phyloP scores from a whole-genome alignment of 2,888 invertebrate species.

The Aleiodes alternator region DNA sequence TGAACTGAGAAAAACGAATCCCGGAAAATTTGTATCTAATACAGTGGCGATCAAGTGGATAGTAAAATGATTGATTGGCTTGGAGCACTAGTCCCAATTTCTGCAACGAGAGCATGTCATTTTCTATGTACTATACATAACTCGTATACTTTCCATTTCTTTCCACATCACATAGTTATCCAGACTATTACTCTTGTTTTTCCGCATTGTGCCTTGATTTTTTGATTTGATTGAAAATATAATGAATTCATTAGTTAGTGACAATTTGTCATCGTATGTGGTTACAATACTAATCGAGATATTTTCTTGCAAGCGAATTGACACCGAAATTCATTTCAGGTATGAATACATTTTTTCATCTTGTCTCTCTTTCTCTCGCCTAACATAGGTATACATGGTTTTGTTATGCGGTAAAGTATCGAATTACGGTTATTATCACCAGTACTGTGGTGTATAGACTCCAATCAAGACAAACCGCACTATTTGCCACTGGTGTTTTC shows the following conservation, averaged over 20 bases:
- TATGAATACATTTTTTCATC: no score
- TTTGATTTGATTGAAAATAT: background rate
- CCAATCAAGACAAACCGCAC: slow-evolving; percentile 40
- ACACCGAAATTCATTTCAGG: no score
- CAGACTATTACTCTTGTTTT: background rate
- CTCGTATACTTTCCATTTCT: slow-evolving; percentile 24
- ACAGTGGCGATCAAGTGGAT: no score
- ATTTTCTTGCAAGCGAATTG: no score
- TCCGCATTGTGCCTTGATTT: background rate
- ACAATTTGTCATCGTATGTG: no score
- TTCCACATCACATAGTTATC: background rate
- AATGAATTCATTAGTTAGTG: no score
- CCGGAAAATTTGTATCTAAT: background rate
- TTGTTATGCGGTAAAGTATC: slow-evolving; percentile 9
- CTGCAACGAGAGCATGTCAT: slow-evolving; percentile 31
- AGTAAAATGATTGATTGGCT: slow-evolving; percentile 1
- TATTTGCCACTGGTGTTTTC: slow-evolving; percentile 46
- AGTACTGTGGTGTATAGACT: slow-evolving; percentile 15
- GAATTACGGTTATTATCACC: slow-evolving; percentile 46
- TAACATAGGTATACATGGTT: slow-evolving; percentile 25
- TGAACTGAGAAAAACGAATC: background rate
- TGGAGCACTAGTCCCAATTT: slow-evolving; percentile 21
- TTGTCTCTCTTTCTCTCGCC: background rate
- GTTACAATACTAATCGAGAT: no score
- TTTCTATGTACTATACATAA: slow-evolving; percentile 37